Percentiles rank a stretch among this genome's conserved stretches.
Conservation (phyloP, 2,797 vertebrate species). For the Tenualosa ilisha region DNA sequence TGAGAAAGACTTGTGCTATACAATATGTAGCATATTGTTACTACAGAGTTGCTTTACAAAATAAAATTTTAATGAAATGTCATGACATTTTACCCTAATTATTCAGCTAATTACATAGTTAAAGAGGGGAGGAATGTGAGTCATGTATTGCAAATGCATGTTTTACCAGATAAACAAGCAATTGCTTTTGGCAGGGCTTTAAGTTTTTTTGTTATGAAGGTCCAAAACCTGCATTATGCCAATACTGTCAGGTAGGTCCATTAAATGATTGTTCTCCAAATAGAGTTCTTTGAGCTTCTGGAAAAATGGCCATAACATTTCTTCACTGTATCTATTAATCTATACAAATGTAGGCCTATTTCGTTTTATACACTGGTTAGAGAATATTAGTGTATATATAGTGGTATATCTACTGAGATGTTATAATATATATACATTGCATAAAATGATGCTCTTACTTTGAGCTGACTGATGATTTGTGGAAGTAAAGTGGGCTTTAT, state of each 20-base stretch:
- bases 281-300: constrained; percentile 15
- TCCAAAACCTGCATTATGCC: constrained; percentile 15
- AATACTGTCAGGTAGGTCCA: background rate
- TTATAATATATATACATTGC: background rate
- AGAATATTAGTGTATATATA: background rate
- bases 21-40: background rate
- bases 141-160: background rate
- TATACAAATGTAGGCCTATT: no score
- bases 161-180: background rate
- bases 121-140: no score
- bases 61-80: background rate
- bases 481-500: background rate
- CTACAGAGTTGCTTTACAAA: background rate
- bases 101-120: background rate
- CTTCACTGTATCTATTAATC: background rate
- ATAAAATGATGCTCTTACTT: background rate
- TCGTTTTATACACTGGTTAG: background rate
- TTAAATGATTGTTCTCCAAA: background rate
- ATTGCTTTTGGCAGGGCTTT: constrained; percentile 2
- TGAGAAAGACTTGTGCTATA: background rate
- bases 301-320: background rate
- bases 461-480: background rate
- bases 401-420: background rate
- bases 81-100: background rate
- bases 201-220: constrained; percentile 1